Evolutionary conservation across 2,113 vertebrate species (phyloP), one percentile per base, ranked within the genome.

Genomic region (Larimichthys polyactis): DNA sequence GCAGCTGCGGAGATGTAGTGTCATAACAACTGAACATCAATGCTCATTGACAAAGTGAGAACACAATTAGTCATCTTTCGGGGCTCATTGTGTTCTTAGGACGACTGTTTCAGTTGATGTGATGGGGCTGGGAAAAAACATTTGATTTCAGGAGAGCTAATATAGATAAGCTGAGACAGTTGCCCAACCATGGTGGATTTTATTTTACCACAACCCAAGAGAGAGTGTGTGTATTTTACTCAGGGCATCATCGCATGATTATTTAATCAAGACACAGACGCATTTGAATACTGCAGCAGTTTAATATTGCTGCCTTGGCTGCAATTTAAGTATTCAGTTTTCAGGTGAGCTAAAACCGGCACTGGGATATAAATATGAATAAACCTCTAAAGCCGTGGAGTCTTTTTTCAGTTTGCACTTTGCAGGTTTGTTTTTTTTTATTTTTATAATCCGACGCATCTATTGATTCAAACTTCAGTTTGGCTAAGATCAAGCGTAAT

Each of bases 21-120:
- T 90, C 89, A 89, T 32, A 87, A 90, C 72, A 89, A 79, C 72
- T 69, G 81, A 80, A 48, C 82, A 65, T 88, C 69, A 58, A 60
- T 2, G 66, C 79, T 88, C 79, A 71, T 11, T 49, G 75, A 76
- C 85, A 77, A 86, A 79, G 75, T 20, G 43, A 75, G 70, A 84
- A 63, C 24, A 70, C 70, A 83, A 83, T 88, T 79, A 87, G 87
- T 78, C 75, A 67, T 76, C 32, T 64, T 64, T 9, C 2, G 46
- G 36, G 76, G 58, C 65, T 76, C 49, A 84, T 84, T 78, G 77
- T 75, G 5, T 79, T 81, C 83, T 79, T 77, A 71, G 68, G 76
- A 89, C 69, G 10, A 64, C 72, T 17, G 40, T 67, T 60, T 71
- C 20, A 5, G 66, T 0, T 3, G 59, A 43, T 73, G 75, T 20